phyloP scores from a whole-genome alignment of 92 coral and sea anemone genomes.

The Paragorgia papillata region DNA sequence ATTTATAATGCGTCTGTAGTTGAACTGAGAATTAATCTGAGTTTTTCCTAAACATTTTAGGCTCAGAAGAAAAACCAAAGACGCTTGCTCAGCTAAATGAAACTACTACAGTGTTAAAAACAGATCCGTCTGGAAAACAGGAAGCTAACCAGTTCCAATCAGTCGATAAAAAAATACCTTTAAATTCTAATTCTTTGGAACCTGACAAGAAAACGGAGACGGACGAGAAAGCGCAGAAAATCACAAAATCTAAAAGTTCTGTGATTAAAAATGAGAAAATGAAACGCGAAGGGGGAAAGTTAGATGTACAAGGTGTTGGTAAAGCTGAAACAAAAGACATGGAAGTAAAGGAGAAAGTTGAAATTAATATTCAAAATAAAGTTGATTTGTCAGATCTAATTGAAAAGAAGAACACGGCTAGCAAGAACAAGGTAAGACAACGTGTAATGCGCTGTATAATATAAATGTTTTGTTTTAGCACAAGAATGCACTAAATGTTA shows the following conservation, averaged over 20 bases:
- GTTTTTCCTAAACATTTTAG: neutral
- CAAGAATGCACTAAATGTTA: too few species aligned
- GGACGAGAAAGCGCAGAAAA: neutral
- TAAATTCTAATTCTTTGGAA: neutral
- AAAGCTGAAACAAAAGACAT: slow-evolving; percentile 46
- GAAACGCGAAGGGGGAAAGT: slow-evolving; percentile 16
- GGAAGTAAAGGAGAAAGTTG: slow-evolving; percentile 49
- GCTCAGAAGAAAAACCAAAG: neutral
- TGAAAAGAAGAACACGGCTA: slow-evolving; percentile 58
- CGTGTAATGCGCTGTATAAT: too few species aligned
- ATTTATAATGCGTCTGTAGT: too few species aligned
- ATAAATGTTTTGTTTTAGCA: neutral
- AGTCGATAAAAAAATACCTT: neutral
- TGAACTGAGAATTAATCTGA: too few species aligned
- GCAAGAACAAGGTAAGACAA: slow-evolving; percentile 18
- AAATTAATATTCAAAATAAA: slow-evolving; percentile 53
- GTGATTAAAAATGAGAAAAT: neutral
- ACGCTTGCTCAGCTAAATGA: neutral
- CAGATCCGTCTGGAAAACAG: neutral
- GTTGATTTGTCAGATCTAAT: slow-evolving; percentile 76
- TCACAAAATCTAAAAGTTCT: slow-evolving; percentile 14
- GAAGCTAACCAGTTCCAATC: neutral
- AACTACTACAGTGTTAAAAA: neutral
- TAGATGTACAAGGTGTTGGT: slow-evolving; percentile 82
- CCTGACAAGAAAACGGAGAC: neutral